A percentile compares a stretch with the other conserved stretches of the same genome.
These are phyloP conservation scores for Hylaeus anthracinus DNA, from an alignment of 1,140 invertebrate genomes.

Conservation along the genomic window DNA sequence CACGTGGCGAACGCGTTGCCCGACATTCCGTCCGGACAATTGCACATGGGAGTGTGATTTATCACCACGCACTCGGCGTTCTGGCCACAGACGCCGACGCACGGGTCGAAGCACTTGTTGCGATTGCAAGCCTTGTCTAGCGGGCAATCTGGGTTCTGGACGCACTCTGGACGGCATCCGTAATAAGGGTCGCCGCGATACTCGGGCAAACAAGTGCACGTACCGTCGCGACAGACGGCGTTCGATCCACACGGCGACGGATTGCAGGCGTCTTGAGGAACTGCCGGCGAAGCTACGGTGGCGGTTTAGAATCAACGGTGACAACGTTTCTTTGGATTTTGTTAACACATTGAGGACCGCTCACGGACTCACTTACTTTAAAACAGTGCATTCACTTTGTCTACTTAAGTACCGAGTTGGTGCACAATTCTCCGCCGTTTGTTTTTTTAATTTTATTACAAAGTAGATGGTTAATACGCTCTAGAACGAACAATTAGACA, in stretches of 20 bases:
- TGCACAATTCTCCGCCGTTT: no score
- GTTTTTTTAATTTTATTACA: no score
- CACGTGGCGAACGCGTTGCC: constrained; percentile 88
- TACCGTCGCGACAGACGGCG: constrained; percentile 83
- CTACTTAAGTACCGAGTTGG: no score
- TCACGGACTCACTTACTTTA: no score
- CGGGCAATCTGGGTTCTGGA: constrained; percentile 86
- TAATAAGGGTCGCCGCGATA: constrained; percentile 86
- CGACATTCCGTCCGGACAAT: constrained; percentile 84
- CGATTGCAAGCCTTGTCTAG: constrained; percentile 86
- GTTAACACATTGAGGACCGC: not conserved
- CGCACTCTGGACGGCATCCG: constrained; percentile 86
- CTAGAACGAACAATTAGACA: no score
- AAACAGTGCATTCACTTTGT: no score
- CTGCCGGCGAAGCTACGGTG: constrained; percentile 25
- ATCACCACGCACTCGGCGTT: constrained; percentile 86
- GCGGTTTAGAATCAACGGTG: not conserved
- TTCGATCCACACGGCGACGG: constrained; percentile 86
- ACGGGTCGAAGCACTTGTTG: constrained; percentile 89
- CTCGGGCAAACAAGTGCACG: constrained; percentile 83
- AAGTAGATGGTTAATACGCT: no score
- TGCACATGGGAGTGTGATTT: constrained; percentile 88
- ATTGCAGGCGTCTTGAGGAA: constrained; percentile 80
- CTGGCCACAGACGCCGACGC: constrained; percentile 86
- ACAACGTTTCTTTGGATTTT: not conserved